These are phyloP conservation scores for Symphodus melops DNA, from an alignment of 2,113 vertebrate species.

Conservation along the genomic window DNA sequence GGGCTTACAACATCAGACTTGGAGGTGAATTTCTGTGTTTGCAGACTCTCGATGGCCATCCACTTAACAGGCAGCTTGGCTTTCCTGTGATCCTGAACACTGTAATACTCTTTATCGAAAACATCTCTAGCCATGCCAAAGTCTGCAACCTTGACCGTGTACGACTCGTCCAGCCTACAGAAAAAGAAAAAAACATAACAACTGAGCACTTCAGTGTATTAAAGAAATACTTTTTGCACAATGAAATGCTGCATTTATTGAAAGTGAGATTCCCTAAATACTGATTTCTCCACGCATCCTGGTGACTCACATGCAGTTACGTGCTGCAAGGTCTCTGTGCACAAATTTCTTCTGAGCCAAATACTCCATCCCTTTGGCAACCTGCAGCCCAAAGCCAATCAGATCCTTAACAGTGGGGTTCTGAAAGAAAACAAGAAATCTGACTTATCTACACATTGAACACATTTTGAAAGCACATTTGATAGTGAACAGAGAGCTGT, in stretches of 20 bases:
- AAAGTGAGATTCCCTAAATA: neutral
- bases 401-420: constrained; percentile 96
- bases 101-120: constrained; percentile 97
- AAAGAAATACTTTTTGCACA: neutral
- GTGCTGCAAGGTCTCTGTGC: constrained; percentile 95
- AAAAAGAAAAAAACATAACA: neutral
- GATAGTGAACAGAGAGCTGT: constrained; percentile 6
- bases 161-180: constrained; percentile 91
- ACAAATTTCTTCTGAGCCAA: constrained; percentile 96
- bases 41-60: constrained; percentile 98
- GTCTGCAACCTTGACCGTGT: constrained; percentile 96
- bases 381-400: constrained; percentile 95
- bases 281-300: neutral
- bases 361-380: constrained; percentile 96
- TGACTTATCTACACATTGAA: neutral
- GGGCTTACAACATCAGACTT: constrained; percentile 94
- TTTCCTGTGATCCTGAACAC: constrained; percentile 86
- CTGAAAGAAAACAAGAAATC: constrained; percentile 69
- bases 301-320: constrained; percentile 96
- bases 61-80: constrained; percentile 96
- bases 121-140: constrained; percentile 95
- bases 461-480: neutral
- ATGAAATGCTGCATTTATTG: neutral
- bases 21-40: constrained; percentile 95
- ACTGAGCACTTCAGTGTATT: neutral